A percentile compares a stretch with the other conserved stretches of the same genome.
phyloP scores from a whole-genome alignment of 2,888 invertebrate genomes.

The Yponomeuta malinellus region DNA sequence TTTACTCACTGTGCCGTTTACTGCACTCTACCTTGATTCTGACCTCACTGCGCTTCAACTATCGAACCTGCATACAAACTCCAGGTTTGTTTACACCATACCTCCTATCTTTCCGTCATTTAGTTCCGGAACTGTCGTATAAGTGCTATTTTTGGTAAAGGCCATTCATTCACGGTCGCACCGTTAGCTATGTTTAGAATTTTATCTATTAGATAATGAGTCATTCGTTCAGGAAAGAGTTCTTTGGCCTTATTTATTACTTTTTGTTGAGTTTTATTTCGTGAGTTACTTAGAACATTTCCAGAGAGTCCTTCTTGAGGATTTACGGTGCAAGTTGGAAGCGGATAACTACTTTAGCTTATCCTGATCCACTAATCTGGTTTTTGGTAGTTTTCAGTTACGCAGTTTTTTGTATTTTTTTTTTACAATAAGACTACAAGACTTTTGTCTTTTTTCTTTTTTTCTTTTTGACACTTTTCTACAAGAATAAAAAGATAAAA shows the following conservation, averaged over 20 bases:
- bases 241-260: background rate
- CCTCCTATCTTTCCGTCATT: conserved; percentile 3
- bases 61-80: background rate
- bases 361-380: no score
- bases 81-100: background rate
- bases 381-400: no score
- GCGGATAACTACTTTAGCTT: no score
- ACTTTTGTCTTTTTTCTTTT: no score
- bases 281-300: background rate
- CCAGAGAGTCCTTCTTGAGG: background rate
- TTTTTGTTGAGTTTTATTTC: background rate
- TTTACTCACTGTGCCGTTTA: background rate
- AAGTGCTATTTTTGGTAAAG: conserved; percentile 6
- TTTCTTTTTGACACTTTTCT: no score
- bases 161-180: background rate
- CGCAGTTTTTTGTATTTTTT: no score
- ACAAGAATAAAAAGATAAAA: no score
- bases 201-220: conserved; percentile 3
- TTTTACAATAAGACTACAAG: no score
- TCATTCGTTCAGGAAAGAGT: background rate
- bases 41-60: background rate
- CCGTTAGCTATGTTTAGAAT: conserved; percentile 7
- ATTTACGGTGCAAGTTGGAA: background rate
- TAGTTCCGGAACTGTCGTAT: background rate
- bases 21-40: background rate